A percentile compares a stretch with the other conserved stretches of the same genome.
Evolutionary conservation across 2,888 invertebrate species (phyloP).

Genomic region (Gastracanthus pulcherrimus): DNA sequence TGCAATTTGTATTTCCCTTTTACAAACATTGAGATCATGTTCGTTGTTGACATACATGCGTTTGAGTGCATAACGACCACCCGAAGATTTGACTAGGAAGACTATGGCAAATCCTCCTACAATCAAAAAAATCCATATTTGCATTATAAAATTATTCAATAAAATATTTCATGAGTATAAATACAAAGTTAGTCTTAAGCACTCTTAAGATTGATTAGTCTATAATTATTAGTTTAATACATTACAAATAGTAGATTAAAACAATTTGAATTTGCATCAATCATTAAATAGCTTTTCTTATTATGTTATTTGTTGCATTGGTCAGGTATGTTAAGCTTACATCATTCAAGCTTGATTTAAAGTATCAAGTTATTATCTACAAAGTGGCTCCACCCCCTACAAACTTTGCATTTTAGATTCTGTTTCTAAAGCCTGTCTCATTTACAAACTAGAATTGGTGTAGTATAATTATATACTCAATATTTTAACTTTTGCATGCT

Average conservation of each 20-base stretch:
- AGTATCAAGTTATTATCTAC: constrained; percentile 19
- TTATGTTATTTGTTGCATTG: background rate
- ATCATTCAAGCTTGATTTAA: constrained; percentile 13
- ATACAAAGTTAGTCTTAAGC: background rate
- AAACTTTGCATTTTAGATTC: constrained; percentile 3
- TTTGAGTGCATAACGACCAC: constrained; percentile 89
- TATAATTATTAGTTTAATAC: background rate
- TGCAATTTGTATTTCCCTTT: constrained; percentile 94
- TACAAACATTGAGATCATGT: constrained; percentile 91
- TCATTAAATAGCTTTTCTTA: background rate
- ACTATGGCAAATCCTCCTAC: constrained; percentile 96
- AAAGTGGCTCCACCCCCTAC: constrained; percentile 22
- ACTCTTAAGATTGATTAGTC: background rate
- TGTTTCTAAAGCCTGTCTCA: background rate
- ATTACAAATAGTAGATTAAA: background rate
- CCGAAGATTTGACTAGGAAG: constrained; percentile 88
- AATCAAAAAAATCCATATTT: constrained; percentile 43
- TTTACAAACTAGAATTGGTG: background rate
- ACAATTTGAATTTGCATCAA: background rate
- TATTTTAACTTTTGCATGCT: background rate
- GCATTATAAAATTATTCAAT: background rate
- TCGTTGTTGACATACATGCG: constrained; percentile 96
- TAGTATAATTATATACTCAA: background rate
- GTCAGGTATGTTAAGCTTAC: background rate
- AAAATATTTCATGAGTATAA: background rate